Evolutionary conservation across 2,888 invertebrate species (phyloP).

Genomic region (Heteropelma amictum): DNA sequence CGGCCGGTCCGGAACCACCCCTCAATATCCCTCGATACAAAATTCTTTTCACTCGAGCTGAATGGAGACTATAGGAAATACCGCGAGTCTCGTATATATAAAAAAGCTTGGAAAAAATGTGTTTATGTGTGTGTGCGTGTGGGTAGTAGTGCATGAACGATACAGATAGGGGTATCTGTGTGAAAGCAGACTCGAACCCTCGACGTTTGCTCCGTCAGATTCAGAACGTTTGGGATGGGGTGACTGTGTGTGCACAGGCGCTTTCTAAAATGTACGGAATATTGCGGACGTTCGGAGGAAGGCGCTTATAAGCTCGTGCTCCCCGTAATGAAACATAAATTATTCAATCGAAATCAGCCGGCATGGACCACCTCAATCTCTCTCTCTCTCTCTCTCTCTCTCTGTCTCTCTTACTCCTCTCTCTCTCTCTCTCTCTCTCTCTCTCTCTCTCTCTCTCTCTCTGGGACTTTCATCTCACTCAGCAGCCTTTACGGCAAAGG

Average conservation of each 20-base stretch:
- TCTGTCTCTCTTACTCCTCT: constrained; percentile 22
- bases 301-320: constrained; percentile 75
- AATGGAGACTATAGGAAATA: constrained; percentile 77
- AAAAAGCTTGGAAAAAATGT: constrained; percentile 62
- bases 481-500: too few relatives aligned
- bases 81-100: constrained; percentile 59
- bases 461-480: constrained; percentile 44
- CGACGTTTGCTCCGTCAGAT: constrained; percentile 64
- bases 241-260: constrained; percentile 70
- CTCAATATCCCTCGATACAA: constrained; percentile 76
- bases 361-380: constrained; percentile 60
- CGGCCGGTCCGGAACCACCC: constrained; percentile 59
- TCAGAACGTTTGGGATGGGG: constrained; percentile 61
- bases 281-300: constrained; percentile 74
- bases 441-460: constrained; percentile 31
- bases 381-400: constrained; percentile 46
- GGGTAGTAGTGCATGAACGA: constrained; percentile 7
- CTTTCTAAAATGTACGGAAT: constrained; percentile 75
- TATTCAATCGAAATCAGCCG: constrained; percentile 78
- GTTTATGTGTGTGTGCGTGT: background rate
- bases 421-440: constrained; percentile 30
- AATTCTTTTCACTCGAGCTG: constrained; percentile 73
- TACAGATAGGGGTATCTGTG: constrained; percentile 10
- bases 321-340: constrained; percentile 78
- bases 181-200: constrained; percentile 50